A percentile compares a stretch with the other conserved stretches of the same genome.
Conservation (phyloP, 2,888 invertebrate genomes). For the Tethea ocularis region DNA sequence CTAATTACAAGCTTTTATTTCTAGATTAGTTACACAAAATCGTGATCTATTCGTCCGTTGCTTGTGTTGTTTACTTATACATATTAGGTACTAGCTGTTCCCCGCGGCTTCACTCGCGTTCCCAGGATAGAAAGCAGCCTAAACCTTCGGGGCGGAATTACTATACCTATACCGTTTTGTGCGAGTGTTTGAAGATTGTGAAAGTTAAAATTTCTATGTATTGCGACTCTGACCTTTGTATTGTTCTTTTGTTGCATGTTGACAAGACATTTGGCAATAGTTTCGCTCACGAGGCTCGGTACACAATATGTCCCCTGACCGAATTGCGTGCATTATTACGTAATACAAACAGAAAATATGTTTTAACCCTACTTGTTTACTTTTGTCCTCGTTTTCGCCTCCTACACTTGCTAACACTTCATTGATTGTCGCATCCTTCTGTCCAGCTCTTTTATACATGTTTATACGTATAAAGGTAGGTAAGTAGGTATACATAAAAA, state of each 20-base stretch:
- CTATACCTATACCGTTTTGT: conserved; percentile 51
- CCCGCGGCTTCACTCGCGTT: no score
- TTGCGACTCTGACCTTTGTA: conserved; percentile 48
- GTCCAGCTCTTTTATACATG: not conserved
- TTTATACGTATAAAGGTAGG: no score
- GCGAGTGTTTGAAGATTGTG: conserved; percentile 41
- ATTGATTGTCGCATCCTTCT: conserved; percentile 41
- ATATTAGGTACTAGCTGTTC: not conserved
- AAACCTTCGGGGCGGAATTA: no score
- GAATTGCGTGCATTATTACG: conserved; percentile 52
- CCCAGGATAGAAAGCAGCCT: no score
- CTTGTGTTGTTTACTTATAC: not conserved
- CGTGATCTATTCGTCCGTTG: not conserved
- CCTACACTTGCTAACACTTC: conserved; percentile 66
- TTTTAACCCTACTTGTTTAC: conserved; percentile 48
- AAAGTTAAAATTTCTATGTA: conserved; percentile 50
- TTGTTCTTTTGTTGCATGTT: conserved; percentile 44
- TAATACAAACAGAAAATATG: conserved; percentile 63
- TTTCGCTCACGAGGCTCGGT: conserved; percentile 54
- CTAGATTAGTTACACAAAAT: not conserved
- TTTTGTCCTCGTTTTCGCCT: conserved; percentile 42
- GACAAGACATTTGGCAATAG: conserved; percentile 53
- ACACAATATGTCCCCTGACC: conserved; percentile 61
- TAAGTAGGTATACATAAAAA: no score
- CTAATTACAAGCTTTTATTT: conserved; percentile 63